These are phyloP conservation scores for Ambastaia sidthimunki DNA, from an alignment of 2,797 vertebrate species.

Conservation along the genomic window DNA sequence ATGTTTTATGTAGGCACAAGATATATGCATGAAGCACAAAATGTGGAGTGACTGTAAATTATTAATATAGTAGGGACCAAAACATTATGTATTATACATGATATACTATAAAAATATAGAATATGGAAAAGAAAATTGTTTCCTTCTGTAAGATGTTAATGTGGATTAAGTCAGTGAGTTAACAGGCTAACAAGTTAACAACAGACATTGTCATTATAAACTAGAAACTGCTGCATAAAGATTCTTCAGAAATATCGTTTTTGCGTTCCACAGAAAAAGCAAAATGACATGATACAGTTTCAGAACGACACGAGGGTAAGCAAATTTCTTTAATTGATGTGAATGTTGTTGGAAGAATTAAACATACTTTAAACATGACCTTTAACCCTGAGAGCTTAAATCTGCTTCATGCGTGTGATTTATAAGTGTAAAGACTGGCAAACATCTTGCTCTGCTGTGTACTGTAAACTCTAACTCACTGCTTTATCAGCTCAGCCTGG, in stretches of 20 bases:
- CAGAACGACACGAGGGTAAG: too few relatives aligned
- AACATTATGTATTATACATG: background rate
- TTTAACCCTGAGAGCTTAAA: constrained; percentile 29
- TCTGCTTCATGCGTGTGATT: constrained; percentile 41
- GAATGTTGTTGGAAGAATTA: background rate
- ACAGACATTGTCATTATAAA: too few relatives aligned
- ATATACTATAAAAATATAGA: background rate
- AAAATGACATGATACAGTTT: too few relatives aligned
- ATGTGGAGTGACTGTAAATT: constrained; percentile 12
- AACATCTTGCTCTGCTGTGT: constrained; percentile 38
- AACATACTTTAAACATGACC: constrained; percentile 31
- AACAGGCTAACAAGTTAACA: too few relatives aligned
- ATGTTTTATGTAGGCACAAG: background rate
- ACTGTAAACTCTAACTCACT: constrained; percentile 40
- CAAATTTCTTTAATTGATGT: constrained; percentile 2
- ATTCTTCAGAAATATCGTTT: too few relatives aligned
- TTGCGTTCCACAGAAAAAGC: too few relatives aligned
- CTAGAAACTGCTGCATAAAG: too few relatives aligned
- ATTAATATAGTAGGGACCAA: background rate
- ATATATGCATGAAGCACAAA: background rate
- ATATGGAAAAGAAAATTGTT: background rate
- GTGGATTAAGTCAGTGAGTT: too few relatives aligned
- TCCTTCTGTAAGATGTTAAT: background rate
- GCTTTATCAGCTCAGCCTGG: constrained; percentile 66
- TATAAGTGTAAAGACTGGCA: constrained; percentile 40